Conservation (phyloP, 2,888 invertebrate genomes). For the Atrina japonica region DNA sequence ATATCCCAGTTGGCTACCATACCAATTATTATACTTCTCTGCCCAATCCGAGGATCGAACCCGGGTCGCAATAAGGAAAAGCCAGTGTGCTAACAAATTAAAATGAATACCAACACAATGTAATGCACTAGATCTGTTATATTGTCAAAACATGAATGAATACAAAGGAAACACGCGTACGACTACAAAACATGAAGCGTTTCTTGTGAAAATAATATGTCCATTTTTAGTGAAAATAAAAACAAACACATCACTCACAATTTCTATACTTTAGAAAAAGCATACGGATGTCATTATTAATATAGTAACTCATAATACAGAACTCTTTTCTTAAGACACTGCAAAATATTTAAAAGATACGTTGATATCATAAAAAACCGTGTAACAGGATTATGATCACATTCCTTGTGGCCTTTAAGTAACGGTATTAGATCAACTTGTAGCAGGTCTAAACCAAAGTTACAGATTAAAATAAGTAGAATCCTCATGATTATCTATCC, state of each 20-base stretch:
- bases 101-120: background rate
- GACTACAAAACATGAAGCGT: background rate
- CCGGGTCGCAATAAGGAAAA: too few relatives aligned
- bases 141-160: background rate
- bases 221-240: background rate
- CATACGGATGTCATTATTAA: background rate
- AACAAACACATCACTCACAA: too few relatives aligned
- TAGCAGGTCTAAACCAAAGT: background rate
- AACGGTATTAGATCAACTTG: too few relatives aligned
- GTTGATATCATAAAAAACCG: too few relatives aligned
- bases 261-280: too few relatives aligned
- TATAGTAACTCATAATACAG: background rate
- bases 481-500: background rate
- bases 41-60: too few relatives aligned
- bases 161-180: too few relatives aligned
- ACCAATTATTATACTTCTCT: too few relatives aligned
- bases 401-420: background rate
- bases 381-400: slow-evolving; percentile 1
- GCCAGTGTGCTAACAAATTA: background rate
- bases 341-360: too few relatives aligned
- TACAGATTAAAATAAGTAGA: background rate
- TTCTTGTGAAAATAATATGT: slow-evolving; percentile 1
- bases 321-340: slow-evolving; percentile 1
- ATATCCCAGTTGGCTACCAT: too few relatives aligned
- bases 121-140: too few relatives aligned